Evolutionary conservation across 2,888 invertebrate species (phyloP).

Genomic region (Eulithis testata): DNA sequence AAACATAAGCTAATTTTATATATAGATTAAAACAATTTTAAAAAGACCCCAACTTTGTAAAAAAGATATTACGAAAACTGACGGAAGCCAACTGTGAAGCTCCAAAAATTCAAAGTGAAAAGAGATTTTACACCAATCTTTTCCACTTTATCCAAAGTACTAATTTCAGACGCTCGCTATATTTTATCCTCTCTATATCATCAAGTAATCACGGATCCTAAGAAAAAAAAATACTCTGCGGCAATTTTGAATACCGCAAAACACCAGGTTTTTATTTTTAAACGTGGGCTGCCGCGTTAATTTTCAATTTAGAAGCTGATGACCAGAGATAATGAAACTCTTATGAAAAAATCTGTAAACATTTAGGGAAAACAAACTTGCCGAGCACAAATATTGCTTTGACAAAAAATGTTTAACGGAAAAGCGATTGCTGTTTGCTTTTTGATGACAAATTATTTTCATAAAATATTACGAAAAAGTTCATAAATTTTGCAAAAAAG

Average conservation of each 20-base stretch:
- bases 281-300: constrained; percentile 33
- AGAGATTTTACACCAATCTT: too few relatives aligned
- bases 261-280: constrained; percentile 21
- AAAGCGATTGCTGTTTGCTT: constrained; percentile 5
- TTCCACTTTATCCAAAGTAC: too few relatives aligned
- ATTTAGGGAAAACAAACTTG: constrained; percentile 23
- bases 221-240: constrained; percentile 6
- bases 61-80: too few relatives aligned
- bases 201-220: not conserved
- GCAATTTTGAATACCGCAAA: constrained; percentile 12
- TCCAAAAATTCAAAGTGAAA: too few relatives aligned
- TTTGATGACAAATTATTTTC: not conserved
- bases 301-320: constrained; percentile 42
- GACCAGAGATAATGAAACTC: constrained; percentile 31
- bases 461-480: too few relatives aligned
- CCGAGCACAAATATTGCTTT: constrained; percentile 9
- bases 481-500: too few relatives aligned
- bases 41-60: too few relatives aligned
- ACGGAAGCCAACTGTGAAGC: too few relatives aligned
- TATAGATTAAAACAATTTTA: too few relatives aligned
- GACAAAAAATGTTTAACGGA: constrained; percentile 16
- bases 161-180: too few relatives aligned
- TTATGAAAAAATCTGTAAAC: constrained; percentile 22
- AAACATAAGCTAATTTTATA: too few relatives aligned
- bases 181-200: too few relatives aligned